These are phyloP conservation scores for Sarcophaga rosellei DNA, from an alignment of 2,888 invertebrate species.

Conservation along the genomic window DNA sequence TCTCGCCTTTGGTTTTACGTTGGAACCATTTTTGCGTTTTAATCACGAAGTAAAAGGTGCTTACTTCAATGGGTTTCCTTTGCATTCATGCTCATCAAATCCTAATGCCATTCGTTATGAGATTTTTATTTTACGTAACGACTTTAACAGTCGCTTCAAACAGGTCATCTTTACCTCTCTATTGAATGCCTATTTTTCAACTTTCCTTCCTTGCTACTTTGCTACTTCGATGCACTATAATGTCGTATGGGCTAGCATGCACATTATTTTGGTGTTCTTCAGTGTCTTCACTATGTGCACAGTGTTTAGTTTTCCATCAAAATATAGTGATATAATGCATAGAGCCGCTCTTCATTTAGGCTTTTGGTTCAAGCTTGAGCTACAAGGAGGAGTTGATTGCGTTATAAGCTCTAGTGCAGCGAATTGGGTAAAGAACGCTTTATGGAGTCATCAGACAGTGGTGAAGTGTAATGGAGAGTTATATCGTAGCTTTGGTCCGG, in stretches of 20 bases:
- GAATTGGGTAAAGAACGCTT: conserved; percentile 83
- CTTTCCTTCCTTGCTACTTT: conserved; percentile 94
- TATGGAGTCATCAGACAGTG: conserved; percentile 90
- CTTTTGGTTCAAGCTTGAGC: conserved; percentile 78
- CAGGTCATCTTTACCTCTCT: conserved; percentile 92
- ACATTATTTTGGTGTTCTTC: conserved; percentile 91
- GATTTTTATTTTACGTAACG: conserved; percentile 90
- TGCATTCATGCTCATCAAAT: conserved; percentile 90
- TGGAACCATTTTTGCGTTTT: conserved; percentile 89
- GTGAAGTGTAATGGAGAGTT: conserved; percentile 88
- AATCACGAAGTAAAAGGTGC: conserved; percentile 79
- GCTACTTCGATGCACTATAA: conserved; percentile 92
- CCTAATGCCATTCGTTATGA: conserved; percentile 90
- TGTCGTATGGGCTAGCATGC: conserved; percentile 91
- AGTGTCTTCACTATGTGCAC: conserved; percentile 91
- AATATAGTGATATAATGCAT: conserved; percentile 94
- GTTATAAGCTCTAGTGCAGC: conserved; percentile 66
- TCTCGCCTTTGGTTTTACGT: conserved; percentile 90
- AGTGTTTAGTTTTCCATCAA: conserved; percentile 85
- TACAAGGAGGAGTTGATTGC: conserved; percentile 73
- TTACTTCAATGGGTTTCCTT: conserved; percentile 83
- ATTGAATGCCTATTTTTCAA: conserved; percentile 92
- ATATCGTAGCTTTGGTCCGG: conserved; percentile 89
- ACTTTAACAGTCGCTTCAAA: conserved; percentile 94
- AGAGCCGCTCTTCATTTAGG: conserved; percentile 95